A percentile compares a stretch with the other conserved stretches of the same genome.
These are phyloP conservation scores for Sus cebifrons DNA, from an alignment of 2,797 vertebrate species.

Conservation along the genomic window DNA sequence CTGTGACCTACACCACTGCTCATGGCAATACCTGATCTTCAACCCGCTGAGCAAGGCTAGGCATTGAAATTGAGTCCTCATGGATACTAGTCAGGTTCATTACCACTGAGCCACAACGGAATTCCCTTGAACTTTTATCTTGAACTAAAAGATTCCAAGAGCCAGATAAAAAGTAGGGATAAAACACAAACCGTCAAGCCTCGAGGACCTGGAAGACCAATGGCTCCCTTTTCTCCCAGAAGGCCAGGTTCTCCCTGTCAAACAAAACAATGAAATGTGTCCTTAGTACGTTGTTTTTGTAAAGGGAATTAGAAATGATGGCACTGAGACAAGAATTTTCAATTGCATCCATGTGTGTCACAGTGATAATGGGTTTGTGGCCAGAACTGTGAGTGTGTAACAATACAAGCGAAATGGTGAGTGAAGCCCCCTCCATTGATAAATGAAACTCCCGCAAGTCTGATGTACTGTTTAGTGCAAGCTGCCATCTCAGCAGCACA, in stretches of 20 bases:
- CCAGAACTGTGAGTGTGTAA: background rate
- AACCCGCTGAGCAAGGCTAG: too few species aligned
- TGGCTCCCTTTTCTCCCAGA: conserved; percentile 88
- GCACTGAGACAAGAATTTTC: background rate
- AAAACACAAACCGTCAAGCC: conserved; percentile 90
- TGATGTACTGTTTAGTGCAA: background rate
- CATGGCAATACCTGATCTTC: too few species aligned
- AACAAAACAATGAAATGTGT: background rate
- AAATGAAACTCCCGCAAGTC: background rate
- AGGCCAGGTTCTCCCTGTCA: conserved; percentile 93
- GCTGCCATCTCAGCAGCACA: background rate
- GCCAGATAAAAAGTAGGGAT: background rate
- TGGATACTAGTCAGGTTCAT: too few species aligned
- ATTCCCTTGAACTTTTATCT: too few species aligned
- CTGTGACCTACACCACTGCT: too few species aligned
- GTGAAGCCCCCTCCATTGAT: background rate
- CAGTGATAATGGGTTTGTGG: background rate
- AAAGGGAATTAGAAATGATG: background rate
- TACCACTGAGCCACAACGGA: too few species aligned
- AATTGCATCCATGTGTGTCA: too few species aligned
- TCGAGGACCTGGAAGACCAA: conserved; percentile 89
- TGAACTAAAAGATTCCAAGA: background rate
- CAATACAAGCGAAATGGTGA: too few species aligned
- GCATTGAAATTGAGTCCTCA: too few species aligned
- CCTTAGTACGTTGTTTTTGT: background rate